Evolutionary conservation across 2,888 invertebrate genomes (phyloP).

Genomic region (Phragmatobia fuliginosa): DNA sequence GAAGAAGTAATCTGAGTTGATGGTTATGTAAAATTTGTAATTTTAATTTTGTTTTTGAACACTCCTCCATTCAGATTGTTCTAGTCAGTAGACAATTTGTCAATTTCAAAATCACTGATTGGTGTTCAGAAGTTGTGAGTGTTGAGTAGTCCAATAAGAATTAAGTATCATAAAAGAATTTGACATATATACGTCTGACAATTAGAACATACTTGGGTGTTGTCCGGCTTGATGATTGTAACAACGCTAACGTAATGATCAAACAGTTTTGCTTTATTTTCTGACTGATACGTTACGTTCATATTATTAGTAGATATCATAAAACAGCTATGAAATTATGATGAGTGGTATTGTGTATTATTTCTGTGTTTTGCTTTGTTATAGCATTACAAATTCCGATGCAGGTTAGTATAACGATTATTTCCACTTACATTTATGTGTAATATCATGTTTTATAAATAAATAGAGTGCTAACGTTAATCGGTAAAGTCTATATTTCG

Average conservation of each 20-base stretch:
- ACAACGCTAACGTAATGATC: slow-evolving; percentile 82
- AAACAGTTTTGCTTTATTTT: slow-evolving; percentile 75
- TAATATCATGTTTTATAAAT: not conserved
- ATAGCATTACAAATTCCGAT: slow-evolving; percentile 68
- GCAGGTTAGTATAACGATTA: slow-evolving; percentile 73
- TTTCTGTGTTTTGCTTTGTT: slow-evolving; percentile 80
- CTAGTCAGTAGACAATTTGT: not conserved
- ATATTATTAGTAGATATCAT: slow-evolving; percentile 34
- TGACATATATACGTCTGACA: slow-evolving; percentile 4
- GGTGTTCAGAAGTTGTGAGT: not conserved
- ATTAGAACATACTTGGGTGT: slow-evolving; percentile 73
- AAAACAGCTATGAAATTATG: slow-evolving; percentile 80
- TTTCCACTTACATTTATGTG: slow-evolving; percentile 20
- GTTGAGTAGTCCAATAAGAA: slow-evolving; percentile 27
- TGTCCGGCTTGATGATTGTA: slow-evolving; percentile 73
- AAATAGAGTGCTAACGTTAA: not conserved
- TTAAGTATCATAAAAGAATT: not conserved
- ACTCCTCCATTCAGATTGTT: slow-evolving; percentile 12
- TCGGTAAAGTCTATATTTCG: not conserved
- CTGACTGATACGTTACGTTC: slow-evolving; percentile 61
- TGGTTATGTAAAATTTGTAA: no score
- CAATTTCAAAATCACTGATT: slow-evolving; percentile 23
- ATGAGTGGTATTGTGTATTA: slow-evolving; percentile 77
- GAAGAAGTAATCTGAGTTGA: no score
- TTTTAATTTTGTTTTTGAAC: not conserved